Evolutionary conservation across 2,113 vertebrate species (phyloP).

Genomic region (Piaya cayana): DNA sequence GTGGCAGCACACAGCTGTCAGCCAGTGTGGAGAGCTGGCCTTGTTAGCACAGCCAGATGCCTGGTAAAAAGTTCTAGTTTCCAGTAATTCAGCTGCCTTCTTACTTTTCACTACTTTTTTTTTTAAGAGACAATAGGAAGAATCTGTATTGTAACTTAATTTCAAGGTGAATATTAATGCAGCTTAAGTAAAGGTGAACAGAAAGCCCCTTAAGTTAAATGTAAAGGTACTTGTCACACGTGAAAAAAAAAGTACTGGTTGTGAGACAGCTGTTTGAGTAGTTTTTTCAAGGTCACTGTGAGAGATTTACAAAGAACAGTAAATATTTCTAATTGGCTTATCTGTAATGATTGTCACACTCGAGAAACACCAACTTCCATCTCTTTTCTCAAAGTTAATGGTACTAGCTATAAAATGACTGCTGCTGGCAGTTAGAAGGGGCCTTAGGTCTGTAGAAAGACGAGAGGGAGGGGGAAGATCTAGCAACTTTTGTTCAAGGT

Average conservation of each 20-base stretch:
- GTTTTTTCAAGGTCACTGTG: not conserved
- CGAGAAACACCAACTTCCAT: not conserved
- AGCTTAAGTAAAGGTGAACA: not conserved
- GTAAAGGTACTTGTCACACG: not conserved
- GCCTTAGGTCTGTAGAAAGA: not conserved
- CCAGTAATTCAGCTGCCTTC: not conserved
- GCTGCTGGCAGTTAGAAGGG: not conserved
- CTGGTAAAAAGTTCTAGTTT: not conserved
- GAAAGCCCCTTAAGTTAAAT: not conserved
- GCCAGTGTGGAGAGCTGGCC: not conserved
- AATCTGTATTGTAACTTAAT: not conserved
- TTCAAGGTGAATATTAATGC: conserved; percentile 17
- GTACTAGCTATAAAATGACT: not conserved
- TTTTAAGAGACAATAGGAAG: not conserved
- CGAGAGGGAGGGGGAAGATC: not conserved
- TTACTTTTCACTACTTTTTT: not conserved
- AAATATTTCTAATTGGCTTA: not conserved
- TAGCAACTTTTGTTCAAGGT: not conserved
- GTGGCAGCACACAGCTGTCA: not conserved
- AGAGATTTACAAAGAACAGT: not conserved
- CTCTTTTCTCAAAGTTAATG: not conserved
- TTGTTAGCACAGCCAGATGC: not conserved
- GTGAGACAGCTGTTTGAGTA: not conserved
- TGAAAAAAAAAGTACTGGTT: not conserved
- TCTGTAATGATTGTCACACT: not conserved